phyloP scores from a whole-genome alignment of 2,797 vertebrate genomes.

The Xerus rutilus region DNA sequence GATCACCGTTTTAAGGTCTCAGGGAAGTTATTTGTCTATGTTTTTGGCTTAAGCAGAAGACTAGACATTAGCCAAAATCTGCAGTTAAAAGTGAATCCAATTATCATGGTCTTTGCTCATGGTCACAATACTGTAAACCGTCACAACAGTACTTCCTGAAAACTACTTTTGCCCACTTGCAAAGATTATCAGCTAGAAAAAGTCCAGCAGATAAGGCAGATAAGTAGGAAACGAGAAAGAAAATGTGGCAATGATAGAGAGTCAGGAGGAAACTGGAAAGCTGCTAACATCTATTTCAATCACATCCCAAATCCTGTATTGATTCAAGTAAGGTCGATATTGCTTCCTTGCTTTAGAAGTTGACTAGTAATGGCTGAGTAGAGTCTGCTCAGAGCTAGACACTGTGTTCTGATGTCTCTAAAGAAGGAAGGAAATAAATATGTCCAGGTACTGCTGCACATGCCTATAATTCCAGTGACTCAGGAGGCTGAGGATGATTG shows the following conservation, averaged over 20 bases:
- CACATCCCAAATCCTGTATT: not conserved
- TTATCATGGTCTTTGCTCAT: not conserved
- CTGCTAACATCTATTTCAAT: not conserved
- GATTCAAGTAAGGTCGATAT: not conserved
- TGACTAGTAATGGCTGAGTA: not conserved
- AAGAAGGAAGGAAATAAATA: not conserved
- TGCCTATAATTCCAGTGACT: not conserved
- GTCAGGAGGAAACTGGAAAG: not conserved
- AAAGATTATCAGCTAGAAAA: not conserved
- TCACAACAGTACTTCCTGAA: not conserved
- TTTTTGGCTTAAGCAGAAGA: not conserved
- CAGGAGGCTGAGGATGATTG: not conserved
- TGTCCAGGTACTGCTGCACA: too few species aligned
- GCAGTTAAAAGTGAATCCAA: not conserved
- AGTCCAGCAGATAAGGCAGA: not conserved
- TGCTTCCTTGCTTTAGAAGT: not conserved
- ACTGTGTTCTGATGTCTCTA: not conserved
- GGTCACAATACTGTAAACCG: not conserved
- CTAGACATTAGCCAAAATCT: not conserved
- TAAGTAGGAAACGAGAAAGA: not conserved
- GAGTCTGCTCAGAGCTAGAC: not conserved
- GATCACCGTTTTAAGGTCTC: not conserved
- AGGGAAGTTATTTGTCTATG: not conserved
- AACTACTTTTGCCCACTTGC: not conserved
- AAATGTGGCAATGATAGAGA: not conserved